Evolutionary conservation across 2,113 vertebrate species (phyloP).

Genomic region (Epinephelus lanceolatus): DNA sequence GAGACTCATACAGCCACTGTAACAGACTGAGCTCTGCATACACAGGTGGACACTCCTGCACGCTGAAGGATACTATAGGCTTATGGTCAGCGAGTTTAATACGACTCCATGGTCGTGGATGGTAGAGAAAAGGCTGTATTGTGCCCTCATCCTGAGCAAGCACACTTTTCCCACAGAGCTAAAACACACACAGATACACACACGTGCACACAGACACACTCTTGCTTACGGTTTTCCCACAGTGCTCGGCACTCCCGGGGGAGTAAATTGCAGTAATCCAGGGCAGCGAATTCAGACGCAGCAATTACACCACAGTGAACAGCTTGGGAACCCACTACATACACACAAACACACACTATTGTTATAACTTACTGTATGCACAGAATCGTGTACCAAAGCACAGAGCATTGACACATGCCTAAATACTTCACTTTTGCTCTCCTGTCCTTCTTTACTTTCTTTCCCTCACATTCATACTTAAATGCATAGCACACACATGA

Average conservation of each 20-base stretch:
- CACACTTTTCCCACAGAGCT: slow-evolving; percentile 77
- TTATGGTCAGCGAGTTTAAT: slow-evolving; percentile 61
- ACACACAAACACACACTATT: slow-evolving; percentile 20
- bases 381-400: neutral
- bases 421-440: neutral
- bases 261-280: slow-evolving; percentile 84
- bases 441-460: neutral
- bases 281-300: slow-evolving; percentile 79
- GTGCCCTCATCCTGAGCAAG: slow-evolving; percentile 60
- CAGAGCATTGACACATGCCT: slow-evolving; percentile 1
- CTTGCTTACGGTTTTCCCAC: slow-evolving; percentile 79
- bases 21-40: neutral
- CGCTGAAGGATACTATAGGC: slow-evolving; percentile 42
- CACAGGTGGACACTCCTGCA: slow-evolving; percentile 32
- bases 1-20: neutral
- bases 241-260: slow-evolving; percentile 79
- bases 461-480: slow-evolving; percentile 24
- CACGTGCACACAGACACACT: slow-evolving; percentile 56
- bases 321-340: slow-evolving; percentile 72
- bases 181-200: slow-evolving; percentile 62
- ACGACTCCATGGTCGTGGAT: slow-evolving; percentile 59
- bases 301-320: slow-evolving; percentile 78
- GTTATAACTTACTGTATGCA: slow-evolving; percentile 17
- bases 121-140: slow-evolving; percentile 76
- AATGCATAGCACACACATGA: slow-evolving; percentile 46